Base-by-base conservation (phyloP, 2,888 invertebrate species). In the Norana najaformis region DNA sequence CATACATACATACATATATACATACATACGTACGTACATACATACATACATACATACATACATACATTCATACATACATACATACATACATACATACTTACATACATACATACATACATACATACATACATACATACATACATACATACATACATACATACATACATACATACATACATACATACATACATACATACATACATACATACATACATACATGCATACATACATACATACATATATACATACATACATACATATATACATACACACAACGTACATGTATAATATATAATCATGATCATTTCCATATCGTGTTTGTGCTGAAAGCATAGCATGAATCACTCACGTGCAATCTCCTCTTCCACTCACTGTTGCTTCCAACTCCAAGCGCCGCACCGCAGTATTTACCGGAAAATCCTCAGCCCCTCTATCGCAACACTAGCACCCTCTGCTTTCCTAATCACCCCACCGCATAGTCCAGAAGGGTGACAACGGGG, bases 41-140 rank as follows among this genome's bases (percentile, higher is more conserved):
- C 53, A 53, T 53, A 53, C 53, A 53, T 53, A 23, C 53, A 53
- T 23, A 53, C 53, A 53, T 53, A 53, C 53, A 53, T 53, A 53
- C 53, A 53, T 53, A 53, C 53, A 53, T 53, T 18, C 53, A 88
- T 38, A 88, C 88, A 88, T 38, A 88, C 88, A 88, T 38, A 88
- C 53, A 89, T 34, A 89, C 47, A 89, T 34, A 89, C 53, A 89
- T 34, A 89, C 34, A 89, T 16, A 89, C 37, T 53, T 83, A 41
- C 18, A 89, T 85, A 89, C 53, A 90, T 39, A 90, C 88, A 41
- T 85, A 37, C 23, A 18, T 53, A 53, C 23, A 23, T 53, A 53
- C 23, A 53, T 53, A 53, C 23, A 53, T 53, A 53, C 23, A 53
- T 53, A 53, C 23, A 53, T 53, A 53, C 16, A n/a, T n/a, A n/a